Conservation (phyloP, 1,140 invertebrate genomes). For the Steinernema feltiae region DNA sequence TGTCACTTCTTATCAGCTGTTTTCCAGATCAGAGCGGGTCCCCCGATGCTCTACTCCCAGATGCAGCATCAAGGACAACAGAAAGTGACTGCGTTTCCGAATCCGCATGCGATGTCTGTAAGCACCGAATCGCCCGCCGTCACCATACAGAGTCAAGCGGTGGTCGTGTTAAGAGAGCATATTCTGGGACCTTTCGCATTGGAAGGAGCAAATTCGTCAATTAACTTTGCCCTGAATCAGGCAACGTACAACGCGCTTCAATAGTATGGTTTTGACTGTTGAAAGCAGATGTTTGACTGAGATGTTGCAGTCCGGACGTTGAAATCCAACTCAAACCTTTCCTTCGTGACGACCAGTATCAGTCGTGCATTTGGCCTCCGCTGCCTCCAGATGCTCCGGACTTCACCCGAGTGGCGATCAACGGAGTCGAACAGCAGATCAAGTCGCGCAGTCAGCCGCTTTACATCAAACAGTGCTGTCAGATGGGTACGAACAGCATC, state of each 20-base stretch:
- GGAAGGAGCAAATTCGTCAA: not conserved
- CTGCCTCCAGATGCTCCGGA: not conserved
- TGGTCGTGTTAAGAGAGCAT: not conserved
- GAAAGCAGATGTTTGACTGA: not conserved
- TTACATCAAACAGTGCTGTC: not conserved
- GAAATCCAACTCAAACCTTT: not conserved
- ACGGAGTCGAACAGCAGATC: not conserved
- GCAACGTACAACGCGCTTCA: not conserved
- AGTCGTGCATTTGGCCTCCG: not conserved
- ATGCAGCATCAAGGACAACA: not conserved
- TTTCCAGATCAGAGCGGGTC: not conserved
- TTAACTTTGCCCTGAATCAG: not conserved
- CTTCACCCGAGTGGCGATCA: not conserved
- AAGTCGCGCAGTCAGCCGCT: not conserved
- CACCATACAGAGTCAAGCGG: not conserved
- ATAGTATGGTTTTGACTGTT: not conserved
- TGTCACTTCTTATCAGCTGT: not conserved
- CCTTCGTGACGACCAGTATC: not conserved
- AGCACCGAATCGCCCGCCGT: not conserved
- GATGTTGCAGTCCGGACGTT: not conserved
- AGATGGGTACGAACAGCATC: not conserved
- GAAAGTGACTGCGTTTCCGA: not conserved
- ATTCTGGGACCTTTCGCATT: not conserved
- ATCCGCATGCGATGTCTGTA: not conserved
- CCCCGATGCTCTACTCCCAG: constrained; percentile 1